phyloP scores from a whole-genome alignment of 2,888 invertebrate genomes.

The Miltochrista miniata region DNA sequence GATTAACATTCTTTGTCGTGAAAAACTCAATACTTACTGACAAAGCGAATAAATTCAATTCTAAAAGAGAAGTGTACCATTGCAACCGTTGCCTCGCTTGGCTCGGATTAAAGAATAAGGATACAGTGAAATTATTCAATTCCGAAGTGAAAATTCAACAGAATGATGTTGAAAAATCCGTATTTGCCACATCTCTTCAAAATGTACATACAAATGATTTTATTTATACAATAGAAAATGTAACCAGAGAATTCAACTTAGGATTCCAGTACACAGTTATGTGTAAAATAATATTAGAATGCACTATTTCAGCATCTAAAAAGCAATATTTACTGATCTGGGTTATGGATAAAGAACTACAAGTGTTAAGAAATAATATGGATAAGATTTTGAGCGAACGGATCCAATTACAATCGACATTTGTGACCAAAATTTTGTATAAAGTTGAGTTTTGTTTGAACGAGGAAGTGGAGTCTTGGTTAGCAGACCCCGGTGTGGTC shows the following conservation, averaged over 20 bases:
- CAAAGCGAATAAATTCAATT: slow-evolving; percentile 72
- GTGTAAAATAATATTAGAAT: slow-evolving; percentile 82
- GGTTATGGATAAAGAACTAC: slow-evolving; percentile 85
- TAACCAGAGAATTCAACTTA: slow-evolving; percentile 75
- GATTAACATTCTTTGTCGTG: slow-evolving; percentile 81
- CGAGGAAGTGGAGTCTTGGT: slow-evolving; percentile 78
- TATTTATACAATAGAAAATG: slow-evolving; percentile 75
- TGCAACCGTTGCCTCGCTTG: slow-evolving; percentile 84
- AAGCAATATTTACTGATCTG: slow-evolving; percentile 83
- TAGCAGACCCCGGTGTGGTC: slow-evolving; percentile 77
- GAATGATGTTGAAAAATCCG: slow-evolving; percentile 44
- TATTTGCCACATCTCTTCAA: slow-evolving; percentile 50
- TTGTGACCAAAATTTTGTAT: slow-evolving; percentile 84
- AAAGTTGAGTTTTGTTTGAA: slow-evolving; percentile 72
- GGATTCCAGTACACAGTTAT: slow-evolving; percentile 77
- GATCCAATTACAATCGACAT: slow-evolving; percentile 67
- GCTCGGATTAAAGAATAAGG: slow-evolving; percentile 79
- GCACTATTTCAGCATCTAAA: slow-evolving; percentile 62
- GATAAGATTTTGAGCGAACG: slow-evolving; percentile 51
- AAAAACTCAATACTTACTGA: slow-evolving; percentile 66
- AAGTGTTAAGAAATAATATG: slow-evolving; percentile 67
- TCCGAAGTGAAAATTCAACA: slow-evolving; percentile 78
- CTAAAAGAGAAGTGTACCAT: slow-evolving; percentile 71
- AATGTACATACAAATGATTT: slow-evolving; percentile 75
- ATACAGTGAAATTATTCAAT: slow-evolving; percentile 81